A percentile compares a stretch with the other conserved stretches of the same genome.
Evolutionary conservation across 1,140 invertebrate species (phyloP).

Genomic region (Formica exsecta): DNA sequence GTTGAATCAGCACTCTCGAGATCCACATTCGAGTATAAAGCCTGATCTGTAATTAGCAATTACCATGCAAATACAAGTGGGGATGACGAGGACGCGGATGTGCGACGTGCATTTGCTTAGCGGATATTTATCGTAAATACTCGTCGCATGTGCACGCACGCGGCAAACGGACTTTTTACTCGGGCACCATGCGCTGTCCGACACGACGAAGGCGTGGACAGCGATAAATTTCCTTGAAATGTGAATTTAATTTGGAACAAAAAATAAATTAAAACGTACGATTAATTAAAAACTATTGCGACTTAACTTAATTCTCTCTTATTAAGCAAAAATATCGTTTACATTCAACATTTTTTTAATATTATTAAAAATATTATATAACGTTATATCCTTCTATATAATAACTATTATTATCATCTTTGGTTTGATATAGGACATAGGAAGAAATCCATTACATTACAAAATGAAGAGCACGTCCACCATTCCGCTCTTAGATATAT

Average conservation of each 20-base stretch:
- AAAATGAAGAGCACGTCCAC: conserved; percentile 10
- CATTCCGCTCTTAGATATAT: neutral
- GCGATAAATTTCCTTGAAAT: neutral
- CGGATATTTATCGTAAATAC: conserved; percentile 25
- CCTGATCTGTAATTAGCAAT: conserved; percentile 58
- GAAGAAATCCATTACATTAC: conserved; percentile 21
- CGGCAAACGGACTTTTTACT: neutral
- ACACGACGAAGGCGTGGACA: neutral
- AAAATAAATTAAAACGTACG: neutral
- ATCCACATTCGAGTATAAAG: conserved; percentile 35
- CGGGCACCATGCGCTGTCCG: neutral
- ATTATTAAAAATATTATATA: conserved; percentile 34
- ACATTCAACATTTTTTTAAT: conserved; percentile 22
- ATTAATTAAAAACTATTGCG: neutral
- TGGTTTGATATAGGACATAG: neutral
- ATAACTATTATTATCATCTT: conserved; percentile 43
- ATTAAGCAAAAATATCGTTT: conserved; percentile 8
- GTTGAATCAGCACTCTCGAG: conserved; percentile 30
- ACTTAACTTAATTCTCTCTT: neutral
- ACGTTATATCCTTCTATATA: neutral
- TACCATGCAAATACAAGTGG: conserved; percentile 55
- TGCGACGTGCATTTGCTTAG: neutral
- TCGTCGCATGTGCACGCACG: neutral
- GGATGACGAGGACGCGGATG: neutral
- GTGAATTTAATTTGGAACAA: neutral